A percentile compares a stretch with the other conserved stretches of the same genome.
These are phyloP conservation scores for Calyptomena viridis DNA, from an alignment of 2,113 vertebrate genomes.

Conservation along the genomic window DNA sequence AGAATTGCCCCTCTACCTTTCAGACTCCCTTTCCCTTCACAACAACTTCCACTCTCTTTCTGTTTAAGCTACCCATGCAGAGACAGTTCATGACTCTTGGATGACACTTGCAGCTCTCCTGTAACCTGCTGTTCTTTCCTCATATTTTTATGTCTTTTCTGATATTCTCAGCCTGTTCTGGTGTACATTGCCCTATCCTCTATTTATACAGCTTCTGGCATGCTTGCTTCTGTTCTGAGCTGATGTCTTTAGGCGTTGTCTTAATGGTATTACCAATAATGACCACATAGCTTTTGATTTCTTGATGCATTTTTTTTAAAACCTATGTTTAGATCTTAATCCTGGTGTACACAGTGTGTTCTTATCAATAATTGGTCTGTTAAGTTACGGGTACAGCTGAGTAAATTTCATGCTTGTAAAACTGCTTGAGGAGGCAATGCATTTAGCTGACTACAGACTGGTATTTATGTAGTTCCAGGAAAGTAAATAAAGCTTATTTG, in stretches of 20 bases:
- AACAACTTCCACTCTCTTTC: neutral
- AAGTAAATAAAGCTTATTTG: constrained; percentile 35
- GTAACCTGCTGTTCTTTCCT: neutral
- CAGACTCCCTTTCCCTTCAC: neutral
- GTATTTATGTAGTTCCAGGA: constrained; percentile 42
- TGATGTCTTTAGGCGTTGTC: neutral
- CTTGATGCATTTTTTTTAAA: neutral
- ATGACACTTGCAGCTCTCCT: neutral
- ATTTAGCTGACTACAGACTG: constrained; percentile 32
- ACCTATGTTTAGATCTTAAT: constrained; percentile 11
- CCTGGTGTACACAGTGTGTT: neutral
- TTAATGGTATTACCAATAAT: neutral
- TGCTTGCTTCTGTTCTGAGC: neutral
- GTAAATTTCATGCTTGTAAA: constrained; percentile 48
- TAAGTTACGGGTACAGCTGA: constrained; percentile 29
- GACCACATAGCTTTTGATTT: neutral
- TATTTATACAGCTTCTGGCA: neutral
- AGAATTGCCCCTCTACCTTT: neutral
- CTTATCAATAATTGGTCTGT: constrained; percentile 13
- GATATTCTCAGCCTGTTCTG: neutral
- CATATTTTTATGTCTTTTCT: neutral
- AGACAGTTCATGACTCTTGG: neutral
- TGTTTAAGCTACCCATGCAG: neutral
- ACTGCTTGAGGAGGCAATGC: constrained; percentile 16
- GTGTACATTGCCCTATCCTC: neutral